A percentile compares a stretch with the other conserved stretches of the same genome.
Conservation (phyloP, 53 echinoderm and acorn worm species). For the Henricia sp. region DNA sequence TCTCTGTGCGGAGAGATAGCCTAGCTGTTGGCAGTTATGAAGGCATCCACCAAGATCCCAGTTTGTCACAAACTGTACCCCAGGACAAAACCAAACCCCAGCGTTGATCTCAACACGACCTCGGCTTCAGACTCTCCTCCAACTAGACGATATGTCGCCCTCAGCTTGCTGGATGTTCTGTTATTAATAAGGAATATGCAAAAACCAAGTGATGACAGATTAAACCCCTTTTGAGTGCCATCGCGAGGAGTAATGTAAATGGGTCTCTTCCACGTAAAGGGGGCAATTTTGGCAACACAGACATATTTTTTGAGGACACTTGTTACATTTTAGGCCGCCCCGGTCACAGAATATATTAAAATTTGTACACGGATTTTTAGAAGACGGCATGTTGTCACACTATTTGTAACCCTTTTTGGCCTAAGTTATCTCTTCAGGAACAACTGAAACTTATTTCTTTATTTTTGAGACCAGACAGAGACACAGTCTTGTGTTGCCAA, state of each 20-base stretch:
- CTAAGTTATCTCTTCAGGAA: too few relatives aligned
- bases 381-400: too few relatives aligned
- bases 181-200: neutral
- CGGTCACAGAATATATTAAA: too few relatives aligned
- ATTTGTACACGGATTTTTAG: too few relatives aligned
- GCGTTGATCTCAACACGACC: slow-evolving; percentile 32
- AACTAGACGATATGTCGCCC: slow-evolving; percentile 36
- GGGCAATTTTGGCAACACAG: too few relatives aligned
- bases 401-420: too few relatives aligned
- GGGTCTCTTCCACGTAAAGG: neutral
- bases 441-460: too few relatives aligned
- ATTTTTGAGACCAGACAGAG: too few relatives aligned
- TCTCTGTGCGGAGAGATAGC: slow-evolving; percentile 7
- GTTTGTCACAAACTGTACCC: slow-evolving; percentile 32
- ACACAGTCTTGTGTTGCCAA: too few relatives aligned
- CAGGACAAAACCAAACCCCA: neutral
- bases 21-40: slow-evolving; percentile 33
- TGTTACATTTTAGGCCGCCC: neutral
- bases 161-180: neutral
- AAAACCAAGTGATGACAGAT: neutral
- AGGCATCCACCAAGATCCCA: slow-evolving; percentile 29
- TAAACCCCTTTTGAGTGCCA: neutral
- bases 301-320: too few relatives aligned
- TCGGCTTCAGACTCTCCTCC: slow-evolving; percentile 13
- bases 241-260: neutral